Conservation (phyloP, 2,113 vertebrate species). For the Stercorarius parasiticus region DNA sequence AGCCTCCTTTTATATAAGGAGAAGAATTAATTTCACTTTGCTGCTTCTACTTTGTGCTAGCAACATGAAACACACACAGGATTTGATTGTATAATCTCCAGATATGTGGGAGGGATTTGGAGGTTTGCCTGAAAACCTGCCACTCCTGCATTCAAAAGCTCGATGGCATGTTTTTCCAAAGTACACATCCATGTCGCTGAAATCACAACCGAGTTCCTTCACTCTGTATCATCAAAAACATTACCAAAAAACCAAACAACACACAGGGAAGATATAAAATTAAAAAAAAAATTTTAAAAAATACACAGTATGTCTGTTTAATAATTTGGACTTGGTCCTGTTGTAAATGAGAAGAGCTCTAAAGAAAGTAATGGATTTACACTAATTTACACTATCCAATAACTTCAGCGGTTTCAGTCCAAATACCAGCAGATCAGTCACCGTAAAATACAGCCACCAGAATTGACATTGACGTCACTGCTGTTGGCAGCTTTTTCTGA, state of each 20-base stretch:
- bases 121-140: slow-evolving; percentile 28
- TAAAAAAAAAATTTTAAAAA: not conserved
- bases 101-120: not conserved
- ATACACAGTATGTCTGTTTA: not conserved
- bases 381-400: not conserved
- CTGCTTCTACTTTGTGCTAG: slow-evolving; percentile 43
- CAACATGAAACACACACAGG: not conserved
- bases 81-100: slow-evolving; percentile 43
- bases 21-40: slow-evolving; percentile 7
- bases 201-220: not conserved
- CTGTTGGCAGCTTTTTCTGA: not conserved
- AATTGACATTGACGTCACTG: not conserved
- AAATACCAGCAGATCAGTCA: slow-evolving; percentile 24
- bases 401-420: not conserved
- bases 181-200: not conserved
- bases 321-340: not conserved
- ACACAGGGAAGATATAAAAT: not conserved
- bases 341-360: not conserved
- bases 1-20: not conserved
- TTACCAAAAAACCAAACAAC: not conserved
- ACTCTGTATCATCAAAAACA: not conserved
- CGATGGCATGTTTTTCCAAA: not conserved
- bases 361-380: not conserved
- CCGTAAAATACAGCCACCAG: not conserved
- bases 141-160: not conserved